Evolutionary conservation across 1,140 invertebrate genomes (phyloP), one percentile per base, ranked within the genome.

Genomic region (Condylostylus longicornis): DNA sequence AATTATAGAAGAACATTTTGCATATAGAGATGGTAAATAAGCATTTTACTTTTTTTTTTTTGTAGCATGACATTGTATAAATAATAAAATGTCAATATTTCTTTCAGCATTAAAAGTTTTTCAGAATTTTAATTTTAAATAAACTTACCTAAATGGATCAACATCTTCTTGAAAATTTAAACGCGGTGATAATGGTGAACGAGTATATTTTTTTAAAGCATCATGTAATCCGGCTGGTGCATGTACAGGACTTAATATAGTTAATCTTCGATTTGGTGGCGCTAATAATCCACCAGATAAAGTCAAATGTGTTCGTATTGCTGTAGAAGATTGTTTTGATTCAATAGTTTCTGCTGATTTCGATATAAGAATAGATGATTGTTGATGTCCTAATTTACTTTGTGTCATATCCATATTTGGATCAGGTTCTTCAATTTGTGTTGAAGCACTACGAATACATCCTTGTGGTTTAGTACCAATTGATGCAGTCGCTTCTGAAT

Each of bases 301-400:
- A 0, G 57, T 60, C 30, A 60, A 32, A 36, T 59, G 56, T 1
- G 57, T 60, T 12, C 57, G 53, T 43, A 59, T 58, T 25, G 46
- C 35, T 32, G 45, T 34, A 13, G 33, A 33, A 12, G 40, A 12
- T 18, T 46, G 54, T 41, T 59, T 57, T 52, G 56, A 53, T 38
- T 60, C 57, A 22, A 60, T 59, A 13, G 57, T 58, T 33, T 60
- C 57, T 8, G 57, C 57, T 17, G 57, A 60, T 31, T 60, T 60
- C 28, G 57, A 60, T 33, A 60, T 60, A 32, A 60, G 38, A 10
- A 60, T 60, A 13, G 57, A 55, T 5, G 57, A 57, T 4, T 53
- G 53, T 15, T 60, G 57, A 37, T 59, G 54, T 2, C 56, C 57
- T 38, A 54, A 31, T 35, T 58, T 58, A n/a, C 41, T 49, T 8